phyloP scores from a whole-genome alignment of 2,888 invertebrate genomes.

The Drosophila cracens region DNA sequence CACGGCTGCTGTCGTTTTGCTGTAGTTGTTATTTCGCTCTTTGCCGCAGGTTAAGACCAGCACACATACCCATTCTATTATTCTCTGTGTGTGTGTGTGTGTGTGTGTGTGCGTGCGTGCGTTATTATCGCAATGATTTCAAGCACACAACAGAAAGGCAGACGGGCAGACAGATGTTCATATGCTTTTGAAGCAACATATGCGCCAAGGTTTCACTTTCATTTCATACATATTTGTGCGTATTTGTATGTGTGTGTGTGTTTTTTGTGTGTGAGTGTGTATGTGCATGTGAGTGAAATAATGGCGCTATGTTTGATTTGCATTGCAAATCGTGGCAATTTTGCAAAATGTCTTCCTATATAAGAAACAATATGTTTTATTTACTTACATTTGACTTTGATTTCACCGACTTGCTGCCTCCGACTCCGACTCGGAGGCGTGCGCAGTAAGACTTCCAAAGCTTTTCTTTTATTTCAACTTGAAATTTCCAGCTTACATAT shows the following conservation, averaged over 20 bases:
- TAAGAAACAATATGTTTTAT: constrained; percentile 80
- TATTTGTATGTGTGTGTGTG: constrained; percentile 10
- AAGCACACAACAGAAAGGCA: constrained; percentile 17
- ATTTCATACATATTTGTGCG: constrained; percentile 29
- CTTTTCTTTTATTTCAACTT: constrained; percentile 28
- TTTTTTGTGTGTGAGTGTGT: not conserved
- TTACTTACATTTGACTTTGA: constrained; percentile 80
- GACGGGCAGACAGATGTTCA: constrained; percentile 48
- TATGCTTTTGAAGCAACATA: constrained; percentile 66
- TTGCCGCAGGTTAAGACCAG: constrained; percentile 69
- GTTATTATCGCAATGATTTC: constrained; percentile 74
- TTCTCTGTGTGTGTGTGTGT: constrained; percentile 39
- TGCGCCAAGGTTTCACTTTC: constrained; percentile 70
- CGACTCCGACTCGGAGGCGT: constrained; percentile 16
- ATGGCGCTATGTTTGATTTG: constrained; percentile 79
- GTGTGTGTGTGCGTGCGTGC: constrained; percentile 47
- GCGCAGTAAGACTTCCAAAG: constrained; percentile 6
- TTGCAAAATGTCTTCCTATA: constrained; percentile 78
- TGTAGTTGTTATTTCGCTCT: constrained; percentile 53
- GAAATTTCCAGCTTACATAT: constrained; percentile 3
- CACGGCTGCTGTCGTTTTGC: constrained; percentile 44
- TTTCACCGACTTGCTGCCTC: constrained; percentile 43
- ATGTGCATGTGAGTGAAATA: constrained; percentile 59
- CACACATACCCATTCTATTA: constrained; percentile 23
- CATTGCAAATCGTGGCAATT: constrained; percentile 79